Evolutionary conservation across 1,140 invertebrate species (phyloP).

Genomic region (Galleria mellonella): DNA sequence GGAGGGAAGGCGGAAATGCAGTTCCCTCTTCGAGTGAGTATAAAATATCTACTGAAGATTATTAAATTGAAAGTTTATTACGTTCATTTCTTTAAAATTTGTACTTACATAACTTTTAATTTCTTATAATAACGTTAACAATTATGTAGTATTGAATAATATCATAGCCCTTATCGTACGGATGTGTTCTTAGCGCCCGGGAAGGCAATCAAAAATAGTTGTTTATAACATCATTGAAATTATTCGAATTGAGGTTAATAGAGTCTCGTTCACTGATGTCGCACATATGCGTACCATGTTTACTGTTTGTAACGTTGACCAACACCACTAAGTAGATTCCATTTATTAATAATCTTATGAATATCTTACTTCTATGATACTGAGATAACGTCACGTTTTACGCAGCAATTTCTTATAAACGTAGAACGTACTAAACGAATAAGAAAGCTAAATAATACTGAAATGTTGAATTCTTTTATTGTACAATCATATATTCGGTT

Average conservation of each 20-base stretch:
- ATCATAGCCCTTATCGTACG: conserved; percentile 52
- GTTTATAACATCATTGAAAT: conserved; percentile 64
- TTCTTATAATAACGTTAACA: too few species aligned
- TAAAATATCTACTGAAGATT: conserved; percentile 11
- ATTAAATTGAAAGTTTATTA: conserved; percentile 30
- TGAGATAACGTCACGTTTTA: conserved; percentile 18
- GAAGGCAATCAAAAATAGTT: conserved; percentile 57
- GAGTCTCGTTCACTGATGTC: conserved; percentile 60
- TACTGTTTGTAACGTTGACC: conserved; percentile 42
- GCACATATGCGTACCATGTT: conserved; percentile 67
- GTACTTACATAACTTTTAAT: too few species aligned
- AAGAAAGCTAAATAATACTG: too few species aligned
- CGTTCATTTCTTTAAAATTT: too few species aligned
- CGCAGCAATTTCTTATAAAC: conserved; percentile 15
- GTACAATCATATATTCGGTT: too few species aligned
- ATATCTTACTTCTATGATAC: background rate
- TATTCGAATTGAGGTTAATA: conserved; percentile 71
- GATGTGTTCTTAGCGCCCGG: conserved; percentile 47
- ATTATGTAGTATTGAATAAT: conserved; percentile 28
- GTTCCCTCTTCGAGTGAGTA: conserved; percentile 69
- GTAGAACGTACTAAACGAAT: background rate
- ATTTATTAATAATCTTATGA: conserved; percentile 44
- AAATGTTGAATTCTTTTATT: too few species aligned
- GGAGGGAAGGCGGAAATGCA: conserved; percentile 71
- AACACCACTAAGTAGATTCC: conserved; percentile 42